Base-by-base conservation (phyloP, 1,140 invertebrate species). In the Tetragnatha versicolor region DNA sequence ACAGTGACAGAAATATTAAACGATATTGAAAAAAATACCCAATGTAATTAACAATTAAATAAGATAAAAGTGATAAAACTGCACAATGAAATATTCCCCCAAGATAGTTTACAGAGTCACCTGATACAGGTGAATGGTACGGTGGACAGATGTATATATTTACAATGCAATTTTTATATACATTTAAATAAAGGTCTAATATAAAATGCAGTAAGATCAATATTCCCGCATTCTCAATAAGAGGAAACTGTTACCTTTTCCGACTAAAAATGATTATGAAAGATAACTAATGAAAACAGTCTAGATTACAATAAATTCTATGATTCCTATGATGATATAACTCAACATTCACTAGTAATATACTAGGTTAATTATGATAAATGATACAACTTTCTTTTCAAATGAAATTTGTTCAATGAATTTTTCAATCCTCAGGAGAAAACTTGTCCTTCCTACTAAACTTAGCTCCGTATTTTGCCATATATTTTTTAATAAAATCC, bases 401-500 rank as follows among this genome's bases (percentile, higher is more conserved):
- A n/a, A n/a, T n/a, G n/a, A n/a, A n/a, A n/a, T n/a, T n/a, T n/a
- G n/a, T n/a, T n/a, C n/a, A n/a, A n/a, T n/a, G n/a, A n/a, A n/a
- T n/a, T n/a, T n/a, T 25, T 63, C 37, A 65, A 65, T 35, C 51
- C 33, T 70, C 68, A 20, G 69, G 33, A 31, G 55, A 73, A 31
- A n/a, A 47, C 29, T 58, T 73, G 22, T 29, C 22, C 27, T 66
- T 61, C 70, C 84, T 85, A 79, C 85, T 86, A 80, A 88, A 89
- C 17, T 84, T 79, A 10, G 84, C 47, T 22, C 88, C 94, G 87
- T 95, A 97, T 86, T 96, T 96, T 6, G 90, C 90, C 96, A 99
- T 99, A 85, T 98, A 98, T 85, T 97, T 97, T 81, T 91, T 91
- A 22, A 99, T 93, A 87, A 95, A 98, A 85, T 97, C 96, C 85